Evolutionary conservation across 2,888 invertebrate species (phyloP).

Genomic region (Synergus gifuensis): DNA sequence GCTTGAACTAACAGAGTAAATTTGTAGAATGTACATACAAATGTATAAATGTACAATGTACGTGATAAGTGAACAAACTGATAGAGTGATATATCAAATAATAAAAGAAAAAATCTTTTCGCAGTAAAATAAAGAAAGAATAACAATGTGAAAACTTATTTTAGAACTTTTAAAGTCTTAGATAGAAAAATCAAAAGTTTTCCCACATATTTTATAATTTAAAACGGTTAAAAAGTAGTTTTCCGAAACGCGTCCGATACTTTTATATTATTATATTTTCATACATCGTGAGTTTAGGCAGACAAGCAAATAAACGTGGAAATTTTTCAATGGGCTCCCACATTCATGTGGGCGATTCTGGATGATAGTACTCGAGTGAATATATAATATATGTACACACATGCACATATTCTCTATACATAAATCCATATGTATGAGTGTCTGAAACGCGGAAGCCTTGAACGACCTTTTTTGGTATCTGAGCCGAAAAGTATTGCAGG

Average conservation of each 20-base stretch:
- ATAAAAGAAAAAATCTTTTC: no score
- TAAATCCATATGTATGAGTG: slow-evolving; percentile 38
- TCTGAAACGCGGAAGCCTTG: slow-evolving; percentile 53
- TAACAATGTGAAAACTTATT: no score
- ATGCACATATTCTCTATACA: slow-evolving; percentile 15
- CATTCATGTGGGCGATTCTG: slow-evolving; percentile 51
- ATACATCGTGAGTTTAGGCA: slow-evolving; percentile 7
- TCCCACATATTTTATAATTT: no score
- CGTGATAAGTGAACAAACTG: slow-evolving; percentile 2
- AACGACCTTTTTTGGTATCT: slow-evolving; percentile 59
- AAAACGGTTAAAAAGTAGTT: no score
- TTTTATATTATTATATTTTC: not conserved
- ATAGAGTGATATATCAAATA: not conserved
- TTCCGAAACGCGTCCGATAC: not conserved
- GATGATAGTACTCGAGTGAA: slow-evolving; percentile 29
- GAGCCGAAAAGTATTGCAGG: slow-evolving; percentile 50
- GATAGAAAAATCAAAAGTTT: no score
- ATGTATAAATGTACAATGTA: not conserved
- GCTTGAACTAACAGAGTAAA: slow-evolving; percentile 31
- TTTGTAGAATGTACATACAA: not conserved
- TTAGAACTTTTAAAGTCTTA: no score
- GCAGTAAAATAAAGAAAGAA: no score
- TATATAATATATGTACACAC: not conserved
- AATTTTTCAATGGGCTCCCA: slow-evolving; percentile 57
- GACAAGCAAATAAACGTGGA: slow-evolving; percentile 34